Conservation (phyloP, 2,797 vertebrate species). For the Falco peregrinus region DNA sequence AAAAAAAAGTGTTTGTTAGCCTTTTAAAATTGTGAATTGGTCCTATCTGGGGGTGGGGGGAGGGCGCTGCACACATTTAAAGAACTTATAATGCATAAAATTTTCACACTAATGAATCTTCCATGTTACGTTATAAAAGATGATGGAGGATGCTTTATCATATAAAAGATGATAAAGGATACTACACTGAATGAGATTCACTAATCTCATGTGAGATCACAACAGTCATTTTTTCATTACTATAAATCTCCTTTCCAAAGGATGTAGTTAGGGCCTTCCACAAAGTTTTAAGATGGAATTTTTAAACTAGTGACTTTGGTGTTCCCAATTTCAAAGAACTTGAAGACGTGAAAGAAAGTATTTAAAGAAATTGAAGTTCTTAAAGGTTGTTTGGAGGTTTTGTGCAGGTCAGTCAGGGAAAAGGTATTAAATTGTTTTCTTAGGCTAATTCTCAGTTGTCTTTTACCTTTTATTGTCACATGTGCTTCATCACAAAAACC, state of each 20-base stretch:
- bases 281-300: neutral
- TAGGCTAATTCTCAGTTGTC: neutral
- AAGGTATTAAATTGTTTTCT: neutral
- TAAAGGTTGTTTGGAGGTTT: neutral
- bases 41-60: neutral
- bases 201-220: neutral
- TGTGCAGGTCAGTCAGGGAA: neutral
- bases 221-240: neutral
- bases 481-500: neutral
- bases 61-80: rapidly evolving
- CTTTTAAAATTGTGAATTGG: neutral
- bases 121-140: neutral
- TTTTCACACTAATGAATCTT: neutral
- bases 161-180: neutral
- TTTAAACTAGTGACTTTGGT: neutral
- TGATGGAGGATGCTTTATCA: neutral
- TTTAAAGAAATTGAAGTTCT: neutral
- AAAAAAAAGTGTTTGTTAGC: neutral
- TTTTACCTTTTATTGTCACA: neutral
- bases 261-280: neutral
- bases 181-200: neutral
- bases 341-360: neutral
- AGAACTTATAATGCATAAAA: neutral
- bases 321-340: neutral
- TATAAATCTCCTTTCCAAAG: neutral